Percentiles rank a stretch among this genome's conserved stretches.
Evolutionary conservation across 2,113 vertebrate species (phyloP).

Genomic region (Cardinalis cardinalis): DNA sequence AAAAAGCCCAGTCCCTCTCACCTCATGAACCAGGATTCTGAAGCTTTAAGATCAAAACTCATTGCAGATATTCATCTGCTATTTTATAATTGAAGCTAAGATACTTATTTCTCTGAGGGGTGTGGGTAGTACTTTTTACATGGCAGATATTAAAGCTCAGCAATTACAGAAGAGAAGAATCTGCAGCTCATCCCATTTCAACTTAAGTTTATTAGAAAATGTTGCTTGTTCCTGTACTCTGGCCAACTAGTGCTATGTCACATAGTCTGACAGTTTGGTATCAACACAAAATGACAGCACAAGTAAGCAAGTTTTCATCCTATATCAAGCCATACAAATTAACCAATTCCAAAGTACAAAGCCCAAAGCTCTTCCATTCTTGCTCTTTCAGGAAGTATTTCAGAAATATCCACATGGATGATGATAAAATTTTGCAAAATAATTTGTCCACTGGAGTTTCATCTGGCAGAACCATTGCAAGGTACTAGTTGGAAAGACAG

Average conservation of each 20-base stretch:
- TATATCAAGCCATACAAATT: background rate
- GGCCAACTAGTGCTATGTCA: background rate
- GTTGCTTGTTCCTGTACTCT: background rate
- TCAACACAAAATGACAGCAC: background rate
- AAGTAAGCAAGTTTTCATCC: background rate
- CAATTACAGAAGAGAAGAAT: background rate
- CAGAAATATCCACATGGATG: background rate
- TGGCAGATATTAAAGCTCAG: background rate
- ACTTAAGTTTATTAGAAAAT: background rate
- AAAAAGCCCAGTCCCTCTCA: background rate
- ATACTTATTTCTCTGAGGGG: background rate
- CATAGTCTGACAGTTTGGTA: background rate
- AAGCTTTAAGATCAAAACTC: background rate
- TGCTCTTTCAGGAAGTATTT: background rate
- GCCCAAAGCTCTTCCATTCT: background rate
- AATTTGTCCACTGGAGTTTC: background rate
- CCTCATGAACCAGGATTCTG: background rate
- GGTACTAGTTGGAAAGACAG: background rate
- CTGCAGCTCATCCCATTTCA: background rate
- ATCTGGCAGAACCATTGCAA: background rate
- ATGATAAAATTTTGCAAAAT: background rate
- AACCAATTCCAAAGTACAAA: background rate
- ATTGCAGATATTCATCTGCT: background rate
- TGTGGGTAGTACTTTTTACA: background rate
- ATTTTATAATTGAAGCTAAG: background rate